Percentiles rank a stretch among this genome's conserved stretches.
These are phyloP conservation scores for Hippoglossus stenolepis DNA, from an alignment of 2,113 vertebrate species.

Conservation along the genomic window DNA sequence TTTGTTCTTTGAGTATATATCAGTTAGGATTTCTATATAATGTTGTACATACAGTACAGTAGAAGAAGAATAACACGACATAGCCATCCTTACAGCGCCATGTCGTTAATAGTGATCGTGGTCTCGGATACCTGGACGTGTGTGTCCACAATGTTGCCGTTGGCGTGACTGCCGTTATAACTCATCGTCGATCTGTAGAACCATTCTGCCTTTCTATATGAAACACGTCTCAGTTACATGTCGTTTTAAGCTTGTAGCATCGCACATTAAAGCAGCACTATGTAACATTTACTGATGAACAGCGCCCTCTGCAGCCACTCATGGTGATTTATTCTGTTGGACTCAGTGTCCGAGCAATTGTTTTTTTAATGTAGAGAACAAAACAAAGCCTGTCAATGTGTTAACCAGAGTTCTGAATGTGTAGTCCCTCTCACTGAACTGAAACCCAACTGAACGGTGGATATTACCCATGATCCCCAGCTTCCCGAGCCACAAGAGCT, in stretches of 20 bases:
- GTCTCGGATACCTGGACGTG: constrained; percentile 6
- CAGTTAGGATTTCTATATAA: not conserved
- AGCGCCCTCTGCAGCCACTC: not conserved
- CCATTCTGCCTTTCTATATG: constrained; percentile 57
- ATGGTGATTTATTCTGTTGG: too few species aligned
- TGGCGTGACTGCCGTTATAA: constrained; percentile 20
- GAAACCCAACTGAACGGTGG: too few species aligned
- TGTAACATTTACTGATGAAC: not conserved
- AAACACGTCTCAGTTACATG: constrained; percentile 28
- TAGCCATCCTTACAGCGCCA: not conserved
- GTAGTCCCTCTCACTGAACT: not conserved
- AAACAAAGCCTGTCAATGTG: too few species aligned
- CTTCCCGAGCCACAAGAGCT: too few species aligned
- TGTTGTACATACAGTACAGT: constrained; percentile 8
- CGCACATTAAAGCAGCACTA: constrained; percentile 10
- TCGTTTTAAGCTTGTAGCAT: constrained; percentile 55
- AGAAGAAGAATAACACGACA: constrained; percentile 1
- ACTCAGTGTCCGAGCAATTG: too few species aligned
- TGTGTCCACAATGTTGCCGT: constrained; percentile 2
- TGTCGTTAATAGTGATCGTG: not conserved
- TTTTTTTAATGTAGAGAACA: too few species aligned
- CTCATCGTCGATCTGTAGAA: constrained; percentile 24
- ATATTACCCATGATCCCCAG: too few species aligned
- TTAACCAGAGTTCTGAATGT: too few species aligned
- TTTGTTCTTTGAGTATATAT: constrained; percentile 3